A percentile compares a stretch with the other conserved stretches of the same genome.
Conservation (phyloP, 2,888 invertebrate genomes). For the Pseudolycoriella hygida region DNA sequence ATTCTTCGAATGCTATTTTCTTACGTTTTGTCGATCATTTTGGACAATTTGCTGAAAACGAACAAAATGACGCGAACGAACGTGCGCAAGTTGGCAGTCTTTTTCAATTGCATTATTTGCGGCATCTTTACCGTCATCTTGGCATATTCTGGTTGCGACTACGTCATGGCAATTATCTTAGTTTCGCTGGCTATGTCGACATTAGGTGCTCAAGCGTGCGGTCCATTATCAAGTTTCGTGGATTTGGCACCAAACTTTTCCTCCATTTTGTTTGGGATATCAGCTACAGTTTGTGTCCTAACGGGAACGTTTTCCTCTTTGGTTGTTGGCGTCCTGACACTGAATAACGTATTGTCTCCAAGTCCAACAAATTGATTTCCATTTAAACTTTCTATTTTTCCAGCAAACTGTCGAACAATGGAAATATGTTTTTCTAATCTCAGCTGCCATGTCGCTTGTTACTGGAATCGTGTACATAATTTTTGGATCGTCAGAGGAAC, state of each 20-base stretch:
- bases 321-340: conserved; percentile 42
- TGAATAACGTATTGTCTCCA: conserved; percentile 46
- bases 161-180: conserved; percentile 37
- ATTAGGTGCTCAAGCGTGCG: conserved; percentile 48
- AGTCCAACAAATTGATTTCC: conserved; percentile 16
- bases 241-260: conserved; percentile 45
- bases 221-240: conserved; percentile 45
- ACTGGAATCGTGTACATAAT: conserved; percentile 34
- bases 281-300: conserved; percentile 35
- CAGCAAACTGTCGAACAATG: conserved; percentile 43
- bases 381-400: conserved; percentile 10
- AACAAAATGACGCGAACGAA: conserved; percentile 21
- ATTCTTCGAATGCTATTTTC: conserved; percentile 40
- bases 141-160: conserved; percentile 43
- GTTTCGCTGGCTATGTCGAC: conserved; percentile 40
- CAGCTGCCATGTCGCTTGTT: conserved; percentile 19
- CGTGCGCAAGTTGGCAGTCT: conserved; percentile 43
- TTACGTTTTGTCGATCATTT: conserved; percentile 31
- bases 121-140: conserved; percentile 41
- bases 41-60: not conserved
- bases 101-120: conserved; percentile 38
- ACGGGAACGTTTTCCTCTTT: conserved; percentile 43
- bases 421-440: conserved; percentile 40
- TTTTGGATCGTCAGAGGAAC: conserved; percentile 37
- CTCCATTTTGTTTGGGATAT: conserved; percentile 41